phyloP scores from a whole-genome alignment of 2,113 vertebrate species.

The Heterotilapia buettikoferi region DNA sequence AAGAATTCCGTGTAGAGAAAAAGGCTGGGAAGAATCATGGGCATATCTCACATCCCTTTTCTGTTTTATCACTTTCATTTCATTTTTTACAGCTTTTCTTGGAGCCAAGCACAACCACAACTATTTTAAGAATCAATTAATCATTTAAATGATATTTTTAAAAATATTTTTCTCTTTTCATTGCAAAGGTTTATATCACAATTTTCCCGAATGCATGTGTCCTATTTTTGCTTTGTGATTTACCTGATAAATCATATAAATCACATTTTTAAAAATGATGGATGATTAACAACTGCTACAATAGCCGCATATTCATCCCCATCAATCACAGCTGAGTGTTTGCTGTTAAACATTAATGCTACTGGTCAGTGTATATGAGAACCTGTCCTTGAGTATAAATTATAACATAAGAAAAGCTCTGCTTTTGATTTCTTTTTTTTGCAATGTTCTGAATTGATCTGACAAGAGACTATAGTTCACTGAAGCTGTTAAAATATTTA shows the following conservation, averaged over 20 bases:
- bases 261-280: neutral
- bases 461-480: neutral
- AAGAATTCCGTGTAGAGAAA: neutral
- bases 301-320: neutral
- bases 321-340: neutral
- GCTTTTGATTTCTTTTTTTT: neutral
- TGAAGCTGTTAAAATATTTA: neutral
- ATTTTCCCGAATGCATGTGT: neutral
- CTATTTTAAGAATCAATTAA: neutral
- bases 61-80: neutral
- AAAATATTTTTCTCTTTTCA: neutral
- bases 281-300: neutral
- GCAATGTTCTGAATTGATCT: neutral
- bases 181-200: neutral
- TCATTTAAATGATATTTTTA: neutral
- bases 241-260: neutral
- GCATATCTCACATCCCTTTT: neutral
- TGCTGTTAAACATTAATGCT: neutral
- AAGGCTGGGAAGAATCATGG: neutral
- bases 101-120: neutral
- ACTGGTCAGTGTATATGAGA: neutral
- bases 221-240: neutral
- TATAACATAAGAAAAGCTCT: neutral
- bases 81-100: neutral
- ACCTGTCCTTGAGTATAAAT: neutral